Evolutionary conservation across 2,113 vertebrate genomes (phyloP).

Genomic region (Malurus alboscapulatus): DNA sequence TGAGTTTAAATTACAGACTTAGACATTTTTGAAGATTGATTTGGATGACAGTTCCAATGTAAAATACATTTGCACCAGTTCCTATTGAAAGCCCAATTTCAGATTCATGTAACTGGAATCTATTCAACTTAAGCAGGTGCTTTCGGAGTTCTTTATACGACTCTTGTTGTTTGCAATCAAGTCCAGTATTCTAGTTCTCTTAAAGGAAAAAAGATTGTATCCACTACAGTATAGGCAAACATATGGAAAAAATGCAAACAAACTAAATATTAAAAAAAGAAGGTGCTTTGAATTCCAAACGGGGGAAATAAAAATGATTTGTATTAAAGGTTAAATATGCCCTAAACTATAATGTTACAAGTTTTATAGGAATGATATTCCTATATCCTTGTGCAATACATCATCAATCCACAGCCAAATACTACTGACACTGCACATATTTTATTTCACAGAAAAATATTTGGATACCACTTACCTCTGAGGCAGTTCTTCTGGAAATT

Average conservation of each 20-base stretch:
- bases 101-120: slow-evolving; percentile 47
- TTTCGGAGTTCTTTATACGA: not conserved
- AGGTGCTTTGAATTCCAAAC: slow-evolving; percentile 58
- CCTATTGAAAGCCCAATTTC: slow-evolving; percentile 6
- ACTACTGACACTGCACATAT: slow-evolving; percentile 48
- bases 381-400: slow-evolving; percentile 45
- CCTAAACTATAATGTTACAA: slow-evolving; percentile 61
- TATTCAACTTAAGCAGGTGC: not conserved
- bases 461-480: slow-evolving; percentile 64
- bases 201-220: slow-evolving; percentile 9
- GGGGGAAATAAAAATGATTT: slow-evolving; percentile 69
- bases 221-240: not conserved
- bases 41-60: not conserved
- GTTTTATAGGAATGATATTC: slow-evolving; percentile 61
- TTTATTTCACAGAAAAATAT: slow-evolving; percentile 70
- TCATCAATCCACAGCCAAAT: slow-evolving; percentile 66
- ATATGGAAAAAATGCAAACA: not conserved
- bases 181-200: not conserved
- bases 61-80: slow-evolving; percentile 21
- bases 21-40: not conserved
- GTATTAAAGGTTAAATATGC: slow-evolving; percentile 76
- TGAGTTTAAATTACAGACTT: not conserved
- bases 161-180: slow-evolving; percentile 20
- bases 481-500: slow-evolving; percentile 65
- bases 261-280: not conserved